These are phyloP conservation scores for Tragelaphus strepsiceros DNA, from an alignment of 2,113 vertebrate genomes.

Conservation along the genomic window DNA sequence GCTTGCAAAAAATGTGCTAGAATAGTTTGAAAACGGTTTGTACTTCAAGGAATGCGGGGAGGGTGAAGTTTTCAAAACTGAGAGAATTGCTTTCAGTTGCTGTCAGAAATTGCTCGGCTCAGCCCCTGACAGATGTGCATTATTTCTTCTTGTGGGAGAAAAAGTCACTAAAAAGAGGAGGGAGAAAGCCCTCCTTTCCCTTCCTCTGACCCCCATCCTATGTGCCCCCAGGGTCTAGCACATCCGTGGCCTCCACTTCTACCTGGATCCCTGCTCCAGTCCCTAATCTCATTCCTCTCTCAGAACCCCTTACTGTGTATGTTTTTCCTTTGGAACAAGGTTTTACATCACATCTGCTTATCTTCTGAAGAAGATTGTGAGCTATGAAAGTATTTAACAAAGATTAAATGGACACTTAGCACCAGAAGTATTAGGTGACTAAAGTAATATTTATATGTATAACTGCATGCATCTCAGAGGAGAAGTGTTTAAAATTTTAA, in stretches of 20 bases:
- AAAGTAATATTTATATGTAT: background rate
- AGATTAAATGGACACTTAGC: background rate
- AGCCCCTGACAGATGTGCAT: too few species aligned
- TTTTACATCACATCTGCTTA: background rate
- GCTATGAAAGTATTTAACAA: background rate
- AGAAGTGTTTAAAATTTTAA: background rate
- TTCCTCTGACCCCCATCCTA: background rate
- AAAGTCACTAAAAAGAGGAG: background rate
- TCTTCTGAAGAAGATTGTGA: background rate
- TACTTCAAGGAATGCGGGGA: background rate
- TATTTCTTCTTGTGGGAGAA: background rate
- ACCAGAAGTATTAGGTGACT: background rate
- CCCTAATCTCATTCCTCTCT: background rate
- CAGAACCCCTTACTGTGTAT: background rate
- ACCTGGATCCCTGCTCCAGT: background rate
- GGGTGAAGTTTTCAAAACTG: background rate
- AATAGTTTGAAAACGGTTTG: background rate
- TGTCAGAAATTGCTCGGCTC: background rate
- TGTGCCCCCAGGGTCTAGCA: background rate
- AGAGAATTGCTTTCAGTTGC: background rate
- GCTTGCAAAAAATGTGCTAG: constrained; percentile 14
- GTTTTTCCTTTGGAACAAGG: background rate
- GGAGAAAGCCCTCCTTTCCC: background rate
- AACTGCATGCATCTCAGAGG: background rate
- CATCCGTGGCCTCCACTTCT: background rate